phyloP scores from a whole-genome alignment of 2,113 vertebrate species.

The Stigmatopora argus region DNA sequence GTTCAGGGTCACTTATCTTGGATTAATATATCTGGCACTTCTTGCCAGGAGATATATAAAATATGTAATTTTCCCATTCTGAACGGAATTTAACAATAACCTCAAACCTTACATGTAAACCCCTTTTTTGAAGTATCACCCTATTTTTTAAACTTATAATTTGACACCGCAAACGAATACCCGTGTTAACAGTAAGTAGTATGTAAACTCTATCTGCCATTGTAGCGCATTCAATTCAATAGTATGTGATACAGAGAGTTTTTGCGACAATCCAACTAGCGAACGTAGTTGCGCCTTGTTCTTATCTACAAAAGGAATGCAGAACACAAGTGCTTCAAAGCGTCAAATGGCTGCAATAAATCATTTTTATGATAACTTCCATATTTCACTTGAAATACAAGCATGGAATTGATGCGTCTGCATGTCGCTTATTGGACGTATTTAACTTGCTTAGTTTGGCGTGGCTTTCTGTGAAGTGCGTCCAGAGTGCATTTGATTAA shows the following conservation, averaged over 20 bases:
- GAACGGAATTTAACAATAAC: too few relatives aligned
- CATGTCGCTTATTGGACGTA: conserved; percentile 1
- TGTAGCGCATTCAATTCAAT: not conserved
- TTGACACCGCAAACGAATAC: not conserved
- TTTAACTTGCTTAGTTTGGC: not conserved
- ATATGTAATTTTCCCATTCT: not conserved
- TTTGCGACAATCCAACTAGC: not conserved
- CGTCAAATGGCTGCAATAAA: not conserved
- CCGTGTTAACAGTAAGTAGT: not conserved
- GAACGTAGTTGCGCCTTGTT: not conserved
- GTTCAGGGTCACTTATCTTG: not conserved
- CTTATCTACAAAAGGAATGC: not conserved
- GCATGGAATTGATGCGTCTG: conserved; percentile 2
- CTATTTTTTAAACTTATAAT: too few relatives aligned
- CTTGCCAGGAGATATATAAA: not conserved
- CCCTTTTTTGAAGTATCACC: too few relatives aligned
- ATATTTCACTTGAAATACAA: not conserved
- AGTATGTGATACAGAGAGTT: not conserved
- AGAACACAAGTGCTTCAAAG: not conserved
- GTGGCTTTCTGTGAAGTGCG: not conserved
- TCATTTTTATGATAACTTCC: conserved; percentile 3
- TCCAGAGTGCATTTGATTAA: not conserved
- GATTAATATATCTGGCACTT: not conserved
- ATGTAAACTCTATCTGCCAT: too few relatives aligned
- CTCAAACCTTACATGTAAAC: too few relatives aligned